phyloP scores from a whole-genome alignment of 2,797 vertebrate genomes.

The Uromys caudimaculatus region DNA sequence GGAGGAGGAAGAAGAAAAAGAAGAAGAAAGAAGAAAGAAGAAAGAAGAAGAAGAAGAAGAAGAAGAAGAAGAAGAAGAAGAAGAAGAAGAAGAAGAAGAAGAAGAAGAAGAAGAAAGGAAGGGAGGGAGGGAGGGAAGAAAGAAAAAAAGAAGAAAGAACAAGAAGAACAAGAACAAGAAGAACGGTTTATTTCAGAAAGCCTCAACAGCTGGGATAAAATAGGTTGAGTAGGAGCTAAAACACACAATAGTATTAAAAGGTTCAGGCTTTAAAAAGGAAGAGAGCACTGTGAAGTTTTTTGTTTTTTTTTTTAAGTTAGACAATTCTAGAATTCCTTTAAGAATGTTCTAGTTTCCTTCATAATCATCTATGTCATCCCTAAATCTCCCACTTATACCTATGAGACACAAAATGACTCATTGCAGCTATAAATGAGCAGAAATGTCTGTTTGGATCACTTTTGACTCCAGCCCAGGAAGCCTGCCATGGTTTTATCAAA shows the following conservation, averaged over 20 bases:
- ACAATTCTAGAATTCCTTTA: not conserved
- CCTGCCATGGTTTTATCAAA: slow-evolving; percentile 8
- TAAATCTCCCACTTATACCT: not conserved
- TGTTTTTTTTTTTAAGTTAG: not conserved
- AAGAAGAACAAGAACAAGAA: no score
- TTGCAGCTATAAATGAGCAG: not conserved
- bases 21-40: no score
- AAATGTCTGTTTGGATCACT: not conserved
- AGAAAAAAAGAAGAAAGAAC: no score
- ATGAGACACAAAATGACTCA: not conserved
- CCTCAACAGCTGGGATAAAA: not conserved
- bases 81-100: not conserved
- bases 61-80: not conserved
- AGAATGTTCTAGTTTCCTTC: not conserved
- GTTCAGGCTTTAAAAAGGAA: not conserved
- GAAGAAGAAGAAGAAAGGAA: no score
- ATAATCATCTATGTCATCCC: not conserved
- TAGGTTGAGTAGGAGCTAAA: not conserved
- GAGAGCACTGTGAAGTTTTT: not conserved
- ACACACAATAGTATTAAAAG: not conserved
- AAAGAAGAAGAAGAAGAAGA: no score
- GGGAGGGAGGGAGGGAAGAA: no score
- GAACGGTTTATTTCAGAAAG: slow-evolving; percentile 29
- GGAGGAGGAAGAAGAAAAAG: no score
- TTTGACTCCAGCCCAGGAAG: not conserved